These are phyloP conservation scores for Aphidius gifuensis DNA, from an alignment of 1,140 invertebrate genomes.

Conservation along the genomic window DNA sequence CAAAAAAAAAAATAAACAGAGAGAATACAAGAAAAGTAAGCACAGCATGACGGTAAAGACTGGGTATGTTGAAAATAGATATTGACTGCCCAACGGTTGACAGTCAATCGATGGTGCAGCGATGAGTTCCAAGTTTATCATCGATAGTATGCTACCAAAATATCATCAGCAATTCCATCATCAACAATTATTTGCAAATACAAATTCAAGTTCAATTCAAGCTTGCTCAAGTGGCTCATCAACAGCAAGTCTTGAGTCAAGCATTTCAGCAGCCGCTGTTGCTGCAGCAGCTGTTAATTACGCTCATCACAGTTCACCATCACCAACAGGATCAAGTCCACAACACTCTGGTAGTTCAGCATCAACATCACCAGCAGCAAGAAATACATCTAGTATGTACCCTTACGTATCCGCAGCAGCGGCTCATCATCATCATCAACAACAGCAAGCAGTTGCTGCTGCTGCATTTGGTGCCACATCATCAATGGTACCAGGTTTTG, in stretches of 20 bases:
- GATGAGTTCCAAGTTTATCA: conserved; percentile 93
- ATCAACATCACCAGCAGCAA: conserved; percentile 59
- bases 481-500: conserved; percentile 68
- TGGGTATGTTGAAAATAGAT: conserved; percentile 31
- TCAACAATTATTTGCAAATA: conserved; percentile 61
- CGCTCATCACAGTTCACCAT: conserved; percentile 51
- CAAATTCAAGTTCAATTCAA: conserved; percentile 52
- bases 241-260: conserved; percentile 56
- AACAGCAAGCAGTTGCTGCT: conserved; percentile 67
- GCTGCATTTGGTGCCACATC: conserved; percentile 64
- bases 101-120: conserved; percentile 35
- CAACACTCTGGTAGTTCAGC: conserved; percentile 53
- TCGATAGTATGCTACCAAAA: conserved; percentile 95
- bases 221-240: conserved; percentile 56
- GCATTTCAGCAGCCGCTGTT: conserved; percentile 49
- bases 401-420: conserved; percentile 68
- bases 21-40: conserved; percentile 17
- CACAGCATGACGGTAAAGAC: conserved; percentile 26
- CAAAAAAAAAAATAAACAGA: too few species aligned
- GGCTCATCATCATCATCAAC: conserved; percentile 69
- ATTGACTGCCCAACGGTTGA: conserved; percentile 35
- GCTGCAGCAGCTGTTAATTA: conserved; percentile 58
- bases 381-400: conserved; percentile 63
- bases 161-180: conserved; percentile 81
- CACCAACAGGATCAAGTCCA: conserved; percentile 52